A percentile compares a stretch with the other conserved stretches of the same genome.
These are phyloP conservation scores for Amphimallon solstitiale DNA, from an alignment of 2,888 invertebrate species.

Conservation along the genomic window DNA sequence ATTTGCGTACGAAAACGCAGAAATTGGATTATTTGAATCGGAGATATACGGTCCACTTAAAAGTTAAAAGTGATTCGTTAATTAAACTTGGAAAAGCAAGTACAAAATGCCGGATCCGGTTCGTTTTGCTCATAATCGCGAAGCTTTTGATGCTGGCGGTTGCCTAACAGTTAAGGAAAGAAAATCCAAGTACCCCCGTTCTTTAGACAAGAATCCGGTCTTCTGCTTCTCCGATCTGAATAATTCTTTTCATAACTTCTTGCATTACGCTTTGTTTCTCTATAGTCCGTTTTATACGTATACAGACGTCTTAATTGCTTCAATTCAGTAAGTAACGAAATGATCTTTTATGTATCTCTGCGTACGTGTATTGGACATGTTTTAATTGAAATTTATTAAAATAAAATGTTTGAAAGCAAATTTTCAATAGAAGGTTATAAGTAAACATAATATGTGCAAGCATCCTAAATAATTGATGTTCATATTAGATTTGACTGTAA, in stretches of 20 bases:
- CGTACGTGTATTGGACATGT: too few relatives aligned
- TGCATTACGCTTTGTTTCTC: neutral
- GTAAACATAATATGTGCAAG: too few relatives aligned
- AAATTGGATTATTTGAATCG: conserved; percentile 29
- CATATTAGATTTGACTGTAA: too few relatives aligned
- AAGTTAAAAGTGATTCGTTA: conserved; percentile 31
- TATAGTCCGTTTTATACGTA: neutral
- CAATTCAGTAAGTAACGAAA: neutral
- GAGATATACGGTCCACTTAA: conserved; percentile 21
- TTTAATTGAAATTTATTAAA: too few relatives aligned
- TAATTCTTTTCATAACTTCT: conserved; percentile 20
- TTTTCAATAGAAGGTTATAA: too few relatives aligned
- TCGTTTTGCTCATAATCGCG: conserved; percentile 14
- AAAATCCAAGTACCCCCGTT: conserved; percentile 2
- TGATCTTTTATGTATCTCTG: conserved; percentile 7
- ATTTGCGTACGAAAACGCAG: conserved; percentile 7
- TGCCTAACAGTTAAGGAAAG: conserved; percentile 23
- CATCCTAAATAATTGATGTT: too few relatives aligned
- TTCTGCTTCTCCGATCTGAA: neutral
- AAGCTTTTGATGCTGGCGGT: conserved; percentile 3
- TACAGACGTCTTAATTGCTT: conserved; percentile 12
- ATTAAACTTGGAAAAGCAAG: conserved; percentile 28
- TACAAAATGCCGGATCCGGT: conserved; percentile 24
- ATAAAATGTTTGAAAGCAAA: too few relatives aligned
- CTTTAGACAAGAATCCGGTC: conserved; percentile 1